A percentile compares a stretch with the other conserved stretches of the same genome.
Evolutionary conservation across 1,140 invertebrate species (phyloP).

Genomic region (Pissodes strobi): DNA sequence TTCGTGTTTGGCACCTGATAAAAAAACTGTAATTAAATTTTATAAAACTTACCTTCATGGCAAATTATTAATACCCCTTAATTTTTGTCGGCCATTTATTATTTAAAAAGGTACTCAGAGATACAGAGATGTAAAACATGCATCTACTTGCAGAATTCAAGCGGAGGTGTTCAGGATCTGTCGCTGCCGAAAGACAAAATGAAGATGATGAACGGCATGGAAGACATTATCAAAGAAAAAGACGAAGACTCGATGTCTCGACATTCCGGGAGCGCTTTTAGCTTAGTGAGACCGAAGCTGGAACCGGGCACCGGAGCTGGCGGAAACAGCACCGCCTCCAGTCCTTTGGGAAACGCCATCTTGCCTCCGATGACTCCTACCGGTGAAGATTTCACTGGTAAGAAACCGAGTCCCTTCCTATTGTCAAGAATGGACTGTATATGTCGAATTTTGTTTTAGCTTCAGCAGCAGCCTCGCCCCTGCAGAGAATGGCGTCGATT

Average conservation of each 20-base stretch:
- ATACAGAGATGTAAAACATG: too few species aligned
- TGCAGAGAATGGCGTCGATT: slow-evolving; percentile 96
- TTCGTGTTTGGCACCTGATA: too few species aligned
- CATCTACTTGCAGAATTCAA: slow-evolving; percentile 50
- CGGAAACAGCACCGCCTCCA: slow-evolving; percentile 69
- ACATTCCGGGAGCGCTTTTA: slow-evolving; percentile 83
- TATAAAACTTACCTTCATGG: too few species aligned
- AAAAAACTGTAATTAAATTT: too few species aligned
- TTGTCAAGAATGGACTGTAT: background rate
- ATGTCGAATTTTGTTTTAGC: too few species aligned
- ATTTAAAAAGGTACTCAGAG: too few species aligned
- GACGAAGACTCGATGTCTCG: slow-evolving; percentile 69
- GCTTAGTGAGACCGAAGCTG: slow-evolving; percentile 78
- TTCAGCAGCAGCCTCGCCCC: slow-evolving; percentile 82
- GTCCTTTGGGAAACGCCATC: slow-evolving; percentile 79
- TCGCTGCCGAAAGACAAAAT: slow-evolving; percentile 80
- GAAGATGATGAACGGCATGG: slow-evolving; percentile 69
- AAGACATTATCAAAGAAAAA: slow-evolving; percentile 52
- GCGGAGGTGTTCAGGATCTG: slow-evolving; percentile 80
- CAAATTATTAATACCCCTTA: too few species aligned
- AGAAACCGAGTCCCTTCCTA: too few species aligned
- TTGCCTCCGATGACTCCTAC: slow-evolving; percentile 78
- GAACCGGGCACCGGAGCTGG: slow-evolving; percentile 69
- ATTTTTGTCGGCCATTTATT: too few species aligned
- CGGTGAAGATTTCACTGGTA: slow-evolving; percentile 74